phyloP scores from a whole-genome alignment of 2,797 vertebrate species.

The Muscicapa striata region DNA sequence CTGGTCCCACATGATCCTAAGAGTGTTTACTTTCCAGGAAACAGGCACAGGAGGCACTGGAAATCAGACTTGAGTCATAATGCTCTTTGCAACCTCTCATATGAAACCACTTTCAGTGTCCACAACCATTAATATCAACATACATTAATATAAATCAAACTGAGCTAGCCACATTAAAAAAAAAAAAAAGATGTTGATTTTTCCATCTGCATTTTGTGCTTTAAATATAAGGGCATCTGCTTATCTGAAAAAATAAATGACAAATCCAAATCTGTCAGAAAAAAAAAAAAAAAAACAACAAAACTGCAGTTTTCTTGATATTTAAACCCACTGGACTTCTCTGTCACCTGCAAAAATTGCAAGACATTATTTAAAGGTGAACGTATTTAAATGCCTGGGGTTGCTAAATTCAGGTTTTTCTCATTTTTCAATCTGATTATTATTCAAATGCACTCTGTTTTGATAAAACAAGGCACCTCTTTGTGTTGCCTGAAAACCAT shows the following conservation, averaged over 20 bases:
- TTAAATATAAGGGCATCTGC: neutral
- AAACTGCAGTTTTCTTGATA: neutral
- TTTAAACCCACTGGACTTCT: neutral
- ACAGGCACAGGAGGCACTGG: neutral
- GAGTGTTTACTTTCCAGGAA: neutral
- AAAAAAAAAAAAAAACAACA: neutral
- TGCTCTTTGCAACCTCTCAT: neutral
- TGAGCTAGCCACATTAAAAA: neutral
- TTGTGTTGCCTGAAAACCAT: neutral
- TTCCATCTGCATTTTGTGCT: neutral
- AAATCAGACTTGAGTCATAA: neutral
- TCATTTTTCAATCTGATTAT: neutral
- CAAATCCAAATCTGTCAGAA: neutral
- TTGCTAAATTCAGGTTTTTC: neutral
- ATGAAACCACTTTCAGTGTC: neutral
- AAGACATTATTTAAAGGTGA: neutral
- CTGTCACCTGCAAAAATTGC: neutral
- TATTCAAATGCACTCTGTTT: neutral
- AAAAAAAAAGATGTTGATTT: neutral
- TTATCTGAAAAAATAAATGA: neutral
- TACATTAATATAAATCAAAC: neutral
- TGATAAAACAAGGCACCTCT: neutral
- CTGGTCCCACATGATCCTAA: neutral
- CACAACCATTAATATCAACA: neutral
- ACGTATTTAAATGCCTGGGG: neutral